A percentile compares a stretch with the other conserved stretches of the same genome.
Evolutionary conservation across 2,113 vertebrate genomes (phyloP).

Genomic region (Saguinus midas): DNA sequence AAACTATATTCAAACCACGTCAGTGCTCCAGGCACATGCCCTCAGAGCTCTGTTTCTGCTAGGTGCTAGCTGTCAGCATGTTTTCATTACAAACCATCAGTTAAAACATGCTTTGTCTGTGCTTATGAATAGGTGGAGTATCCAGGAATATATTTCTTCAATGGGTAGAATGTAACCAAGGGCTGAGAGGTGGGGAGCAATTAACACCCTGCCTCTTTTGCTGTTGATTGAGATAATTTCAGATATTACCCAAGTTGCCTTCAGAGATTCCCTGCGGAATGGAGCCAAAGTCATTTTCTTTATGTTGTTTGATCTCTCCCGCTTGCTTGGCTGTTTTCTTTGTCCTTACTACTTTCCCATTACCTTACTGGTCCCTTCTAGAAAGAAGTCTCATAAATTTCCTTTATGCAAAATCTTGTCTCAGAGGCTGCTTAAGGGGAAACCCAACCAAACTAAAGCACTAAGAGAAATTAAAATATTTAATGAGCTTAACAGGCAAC

Average conservation of each 20-base stretch:
- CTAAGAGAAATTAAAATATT: background rate
- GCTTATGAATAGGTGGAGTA: background rate
- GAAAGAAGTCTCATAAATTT: background rate
- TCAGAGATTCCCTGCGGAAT: background rate
- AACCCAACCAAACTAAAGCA: background rate
- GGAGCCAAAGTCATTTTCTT: background rate
- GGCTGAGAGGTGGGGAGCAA: fast-evolving
- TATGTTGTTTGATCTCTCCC: background rate
- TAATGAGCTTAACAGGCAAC: background rate
- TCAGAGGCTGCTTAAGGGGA: background rate
- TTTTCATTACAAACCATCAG: background rate
- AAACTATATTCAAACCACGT: background rate
- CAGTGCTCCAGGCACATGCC: background rate
- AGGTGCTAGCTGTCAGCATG: fast-evolving
- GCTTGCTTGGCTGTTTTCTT: background rate
- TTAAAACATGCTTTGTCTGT: background rate
- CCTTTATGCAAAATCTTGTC: background rate
- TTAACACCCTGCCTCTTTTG: background rate
- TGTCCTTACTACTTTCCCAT: background rate
- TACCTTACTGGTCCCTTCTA: background rate
- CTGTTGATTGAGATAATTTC: background rate
- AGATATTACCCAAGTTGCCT: background rate
- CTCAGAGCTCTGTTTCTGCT: background rate
- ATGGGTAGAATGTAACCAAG: background rate
- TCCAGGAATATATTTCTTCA: background rate